Evolutionary conservation across 2,113 vertebrate species (phyloP).

Genomic region (Trogon melanurus): DNA sequence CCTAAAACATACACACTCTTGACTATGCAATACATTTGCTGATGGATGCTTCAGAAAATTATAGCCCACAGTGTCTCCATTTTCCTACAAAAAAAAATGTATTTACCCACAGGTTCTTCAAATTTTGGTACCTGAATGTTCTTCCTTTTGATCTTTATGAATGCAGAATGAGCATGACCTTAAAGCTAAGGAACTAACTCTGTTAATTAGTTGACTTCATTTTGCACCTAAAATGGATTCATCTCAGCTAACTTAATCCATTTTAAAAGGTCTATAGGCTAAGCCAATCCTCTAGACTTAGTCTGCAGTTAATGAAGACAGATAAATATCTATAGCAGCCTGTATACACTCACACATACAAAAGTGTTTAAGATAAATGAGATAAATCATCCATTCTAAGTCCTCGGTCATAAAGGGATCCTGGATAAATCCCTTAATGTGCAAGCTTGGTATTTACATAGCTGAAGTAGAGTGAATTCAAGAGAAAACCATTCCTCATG

Average conservation of each 20-base stretch:
- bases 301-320: not conserved
- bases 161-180: not conserved
- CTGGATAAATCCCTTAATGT: not conserved
- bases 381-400: not conserved
- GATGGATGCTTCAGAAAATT: not conserved
- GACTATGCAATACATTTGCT: not conserved
- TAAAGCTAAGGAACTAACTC: not conserved
- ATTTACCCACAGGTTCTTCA: not conserved
- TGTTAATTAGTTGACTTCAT: not conserved
- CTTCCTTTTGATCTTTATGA: not conserved
- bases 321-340: not conserved
- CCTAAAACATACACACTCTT: not conserved
- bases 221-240: not conserved
- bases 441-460: not conserved
- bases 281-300: not conserved
- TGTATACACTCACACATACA: not conserved
- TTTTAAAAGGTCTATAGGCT: not conserved
- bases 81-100: not conserved
- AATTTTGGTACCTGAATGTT: not conserved
- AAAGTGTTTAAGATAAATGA: not conserved
- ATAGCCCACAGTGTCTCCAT: not conserved
- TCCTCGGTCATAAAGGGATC: not conserved
- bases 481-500: not conserved
- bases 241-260: not conserved
- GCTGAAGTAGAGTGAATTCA: not conserved